These are phyloP conservation scores for Chelonoidis abingdonii DNA, from an alignment of 2,113 vertebrate genomes.

Conservation along the genomic window DNA sequence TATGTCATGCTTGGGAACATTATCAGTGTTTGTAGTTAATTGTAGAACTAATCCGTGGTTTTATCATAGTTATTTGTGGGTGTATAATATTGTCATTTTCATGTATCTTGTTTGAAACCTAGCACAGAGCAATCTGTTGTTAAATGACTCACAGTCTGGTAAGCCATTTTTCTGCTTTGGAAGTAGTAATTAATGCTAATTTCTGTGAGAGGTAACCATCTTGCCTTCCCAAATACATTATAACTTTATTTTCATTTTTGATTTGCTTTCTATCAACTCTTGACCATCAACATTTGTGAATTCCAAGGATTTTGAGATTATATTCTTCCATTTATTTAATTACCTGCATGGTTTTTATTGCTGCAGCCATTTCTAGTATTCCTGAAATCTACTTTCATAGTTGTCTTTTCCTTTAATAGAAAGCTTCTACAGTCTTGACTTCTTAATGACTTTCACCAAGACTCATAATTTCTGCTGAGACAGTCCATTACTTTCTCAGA, in stretches of 20 bases:
- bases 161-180: neutral
- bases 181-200: neutral
- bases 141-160: neutral
- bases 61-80: neutral
- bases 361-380: neutral
- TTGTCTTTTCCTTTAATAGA: neutral
- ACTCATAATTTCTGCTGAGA: neutral
- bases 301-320: neutral
- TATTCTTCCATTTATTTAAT: neutral
- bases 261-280: neutral
- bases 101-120: neutral
- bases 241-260: neutral
- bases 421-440: neutral
- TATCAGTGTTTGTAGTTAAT: accelerated
- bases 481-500: neutral
- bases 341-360: neutral
- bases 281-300: neutral
- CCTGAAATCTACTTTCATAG: neutral
- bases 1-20: neutral
- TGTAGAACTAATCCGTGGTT: neutral
- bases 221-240: neutral
- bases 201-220: neutral
- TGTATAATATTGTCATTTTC: neutral
- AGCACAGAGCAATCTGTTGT: neutral
- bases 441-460: neutral